Evolutionary conservation across 1,140 invertebrate species (phyloP).

Genomic region (Drosophila bipectinata): DNA sequence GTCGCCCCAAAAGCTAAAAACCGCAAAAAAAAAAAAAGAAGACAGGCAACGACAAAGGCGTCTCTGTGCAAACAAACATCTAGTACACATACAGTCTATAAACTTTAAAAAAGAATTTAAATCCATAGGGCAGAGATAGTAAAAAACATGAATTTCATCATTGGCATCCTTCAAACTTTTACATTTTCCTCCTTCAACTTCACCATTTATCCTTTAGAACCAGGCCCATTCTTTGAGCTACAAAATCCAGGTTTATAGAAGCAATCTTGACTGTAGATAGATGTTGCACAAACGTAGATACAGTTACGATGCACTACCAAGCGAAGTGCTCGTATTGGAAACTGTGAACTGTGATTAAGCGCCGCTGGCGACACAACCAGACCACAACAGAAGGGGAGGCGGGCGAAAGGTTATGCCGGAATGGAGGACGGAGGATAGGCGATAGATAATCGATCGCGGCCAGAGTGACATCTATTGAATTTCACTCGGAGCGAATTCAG

Average conservation of each 20-base stretch:
- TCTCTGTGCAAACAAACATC: constrained; percentile 47
- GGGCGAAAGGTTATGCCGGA: constrained; percentile 13
- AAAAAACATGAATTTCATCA: no score
- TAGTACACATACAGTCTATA: constrained; percentile 22
- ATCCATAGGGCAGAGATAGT: not conserved
- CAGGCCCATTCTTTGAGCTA: not conserved
- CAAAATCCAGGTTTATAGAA: not conserved
- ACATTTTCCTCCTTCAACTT: no score
- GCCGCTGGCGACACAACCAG: constrained; percentile 37
- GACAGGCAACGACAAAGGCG: constrained; percentile 60
- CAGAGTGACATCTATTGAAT: constrained; percentile 68
- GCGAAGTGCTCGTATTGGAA: constrained; percentile 36
- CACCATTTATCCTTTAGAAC: no score
- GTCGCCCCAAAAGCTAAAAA: constrained; percentile 63
- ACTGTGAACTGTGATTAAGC: constrained; percentile 57
- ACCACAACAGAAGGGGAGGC: constrained; percentile 19
- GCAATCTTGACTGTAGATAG: constrained; percentile 13
- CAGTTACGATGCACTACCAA: constrained; percentile 39
- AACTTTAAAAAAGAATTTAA: not conserved
- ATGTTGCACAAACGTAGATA: constrained; percentile 29
- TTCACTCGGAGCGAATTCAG: constrained; percentile 58
- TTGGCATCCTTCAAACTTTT: no score
- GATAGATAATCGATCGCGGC: constrained; percentile 34
- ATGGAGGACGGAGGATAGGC: not conserved
- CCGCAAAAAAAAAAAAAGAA: constrained; percentile 56